phyloP scores from a whole-genome alignment of 2,797 vertebrate species.

The Macropus fuliginosus region DNA sequence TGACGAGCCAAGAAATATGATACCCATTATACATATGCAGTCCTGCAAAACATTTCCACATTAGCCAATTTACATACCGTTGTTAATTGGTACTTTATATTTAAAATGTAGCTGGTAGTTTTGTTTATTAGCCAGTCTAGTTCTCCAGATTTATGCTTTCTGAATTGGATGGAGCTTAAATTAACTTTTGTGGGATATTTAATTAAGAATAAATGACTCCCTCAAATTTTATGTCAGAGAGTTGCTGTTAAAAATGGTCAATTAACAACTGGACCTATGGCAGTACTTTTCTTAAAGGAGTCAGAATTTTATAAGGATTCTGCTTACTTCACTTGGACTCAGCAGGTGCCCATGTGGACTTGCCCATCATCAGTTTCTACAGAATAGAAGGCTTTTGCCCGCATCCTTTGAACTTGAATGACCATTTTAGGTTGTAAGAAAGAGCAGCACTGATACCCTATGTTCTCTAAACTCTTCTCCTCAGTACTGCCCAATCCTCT shows the following conservation, averaged over 20 bases:
- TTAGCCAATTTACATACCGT: background rate
- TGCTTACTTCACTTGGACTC: background rate
- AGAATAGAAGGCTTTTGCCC: background rate
- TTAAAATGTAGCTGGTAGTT: background rate
- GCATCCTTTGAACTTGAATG: background rate
- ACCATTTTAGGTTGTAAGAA: constrained; percentile 5
- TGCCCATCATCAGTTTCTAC: background rate
- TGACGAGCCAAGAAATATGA: background rate
- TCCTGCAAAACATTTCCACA: background rate
- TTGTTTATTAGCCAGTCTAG: background rate
- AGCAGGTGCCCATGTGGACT: background rate
- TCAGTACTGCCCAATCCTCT: background rate
- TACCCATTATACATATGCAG: background rate
- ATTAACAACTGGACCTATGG: background rate
- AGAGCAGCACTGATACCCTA: background rate
- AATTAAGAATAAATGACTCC: background rate
- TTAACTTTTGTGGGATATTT: background rate
- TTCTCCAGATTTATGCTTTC: background rate
- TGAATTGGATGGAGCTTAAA: background rate
- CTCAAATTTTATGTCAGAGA: background rate
- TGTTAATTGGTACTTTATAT: background rate
- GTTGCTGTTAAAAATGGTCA: background rate
- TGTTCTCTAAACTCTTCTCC: constrained; percentile 24
- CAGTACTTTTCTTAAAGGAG: background rate
- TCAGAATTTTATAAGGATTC: background rate